phyloP scores from a whole-genome alignment of 2,888 invertebrate genomes.

The Frankliniella intonsa region DNA sequence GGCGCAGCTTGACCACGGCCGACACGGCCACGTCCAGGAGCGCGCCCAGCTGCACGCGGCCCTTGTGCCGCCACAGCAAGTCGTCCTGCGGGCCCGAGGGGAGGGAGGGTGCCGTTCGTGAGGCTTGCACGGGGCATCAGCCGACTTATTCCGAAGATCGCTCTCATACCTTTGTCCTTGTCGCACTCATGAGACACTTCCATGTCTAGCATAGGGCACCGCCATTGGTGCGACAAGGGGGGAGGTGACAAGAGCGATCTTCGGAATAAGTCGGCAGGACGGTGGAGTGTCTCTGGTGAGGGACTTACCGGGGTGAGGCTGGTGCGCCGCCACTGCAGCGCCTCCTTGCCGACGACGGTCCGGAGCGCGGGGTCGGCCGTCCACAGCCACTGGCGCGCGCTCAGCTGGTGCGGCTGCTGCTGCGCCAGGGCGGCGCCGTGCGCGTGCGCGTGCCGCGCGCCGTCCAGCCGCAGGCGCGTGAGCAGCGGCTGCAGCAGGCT shows the following conservation, averaged over 20 bases:
- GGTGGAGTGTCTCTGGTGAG: too few species aligned
- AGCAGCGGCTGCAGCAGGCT: slow-evolving; percentile 71
- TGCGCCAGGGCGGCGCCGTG: slow-evolving; percentile 41
- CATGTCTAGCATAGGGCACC: too few species aligned
- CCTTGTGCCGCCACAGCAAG: slow-evolving; percentile 66
- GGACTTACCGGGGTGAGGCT: slow-evolving; percentile 43
- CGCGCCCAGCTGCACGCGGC: slow-evolving; percentile 63
- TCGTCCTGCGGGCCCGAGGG: slow-evolving; percentile 58
- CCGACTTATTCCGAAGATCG: too few species aligned
- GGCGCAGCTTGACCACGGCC: slow-evolving; percentile 69
- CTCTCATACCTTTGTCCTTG: too few species aligned
- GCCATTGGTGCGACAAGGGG: too few species aligned
- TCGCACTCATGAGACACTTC: too few species aligned
- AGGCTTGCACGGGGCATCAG: too few species aligned
- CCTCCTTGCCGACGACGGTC: slow-evolving; percentile 80
- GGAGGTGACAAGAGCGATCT: too few species aligned
- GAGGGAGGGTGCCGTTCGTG: too few species aligned
- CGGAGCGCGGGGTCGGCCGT: slow-evolving; percentile 70
- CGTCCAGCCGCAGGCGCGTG: slow-evolving; percentile 62
- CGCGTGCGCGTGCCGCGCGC: slow-evolving; percentile 36
- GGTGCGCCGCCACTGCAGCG: slow-evolving; percentile 71
- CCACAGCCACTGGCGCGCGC: slow-evolving; percentile 68
- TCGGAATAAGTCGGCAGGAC: too few species aligned
- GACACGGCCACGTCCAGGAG: slow-evolving; percentile 70
- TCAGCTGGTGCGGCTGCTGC: slow-evolving; percentile 35